phyloP scores from a whole-genome alignment of 2,113 vertebrate species.

The Thinocorus orbignyianus region DNA sequence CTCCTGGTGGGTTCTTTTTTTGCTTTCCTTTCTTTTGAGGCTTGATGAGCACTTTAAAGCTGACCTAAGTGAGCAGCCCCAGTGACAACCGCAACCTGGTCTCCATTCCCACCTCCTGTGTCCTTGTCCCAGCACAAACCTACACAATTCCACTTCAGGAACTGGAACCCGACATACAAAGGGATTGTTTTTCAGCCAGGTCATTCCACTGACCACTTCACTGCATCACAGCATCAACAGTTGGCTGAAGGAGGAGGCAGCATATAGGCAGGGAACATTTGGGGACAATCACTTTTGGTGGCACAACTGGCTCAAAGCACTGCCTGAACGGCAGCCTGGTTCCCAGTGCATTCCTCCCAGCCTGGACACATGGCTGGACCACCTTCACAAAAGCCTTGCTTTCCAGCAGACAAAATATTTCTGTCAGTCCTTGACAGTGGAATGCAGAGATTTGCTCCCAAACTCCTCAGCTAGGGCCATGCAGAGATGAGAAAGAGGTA shows the following conservation, averaged over 20 bases:
- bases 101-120: background rate
- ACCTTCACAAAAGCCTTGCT: background rate
- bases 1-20: background rate
- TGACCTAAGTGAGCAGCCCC: background rate
- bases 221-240: background rate
- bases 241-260: background rate
- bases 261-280: background rate
- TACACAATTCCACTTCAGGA: background rate
- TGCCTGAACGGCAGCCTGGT: background rate
- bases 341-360: background rate
- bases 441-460: background rate
- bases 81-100: background rate
- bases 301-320: background rate
- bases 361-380: background rate
- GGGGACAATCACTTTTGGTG: background rate
- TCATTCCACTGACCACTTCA: background rate
- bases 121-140: background rate
- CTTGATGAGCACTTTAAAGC: background rate
- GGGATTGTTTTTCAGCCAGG: background rate
- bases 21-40: background rate
- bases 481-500: background rate
- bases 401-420: background rate
- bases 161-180: background rate
- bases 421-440: background rate
- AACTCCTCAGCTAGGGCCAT: background rate